Evolutionary conservation across 2,888 invertebrate species (phyloP).

Genomic region (Drosophila incognita): DNA sequence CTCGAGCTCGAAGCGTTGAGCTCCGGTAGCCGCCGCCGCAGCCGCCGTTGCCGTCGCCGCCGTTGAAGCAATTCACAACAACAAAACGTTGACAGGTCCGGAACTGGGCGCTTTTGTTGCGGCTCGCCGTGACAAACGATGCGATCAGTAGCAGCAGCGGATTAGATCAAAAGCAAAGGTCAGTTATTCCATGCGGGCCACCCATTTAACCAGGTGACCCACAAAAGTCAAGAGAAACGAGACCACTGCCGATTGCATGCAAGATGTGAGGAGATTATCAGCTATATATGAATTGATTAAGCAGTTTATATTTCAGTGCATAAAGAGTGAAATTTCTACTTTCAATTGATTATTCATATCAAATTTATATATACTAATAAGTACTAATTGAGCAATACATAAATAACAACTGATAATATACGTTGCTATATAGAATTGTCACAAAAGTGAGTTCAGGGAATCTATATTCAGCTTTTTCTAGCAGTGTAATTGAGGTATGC

Average conservation of each 20-base stretch:
- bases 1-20: slow-evolving; percentile 5
- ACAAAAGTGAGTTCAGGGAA: not conserved
- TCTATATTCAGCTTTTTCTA: not conserved
- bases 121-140: slow-evolving; percentile 57
- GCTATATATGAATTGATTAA: not conserved
- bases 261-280: not conserved
- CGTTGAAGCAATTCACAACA: slow-evolving; percentile 25
- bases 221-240: slow-evolving; percentile 2
- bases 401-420: not conserved
- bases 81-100: slow-evolving; percentile 59
- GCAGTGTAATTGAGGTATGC: slow-evolving; percentile 4
- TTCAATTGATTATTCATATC: not conserved
- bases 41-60: not conserved
- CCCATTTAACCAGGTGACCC: slow-evolving; percentile 31
- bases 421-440: not conserved
- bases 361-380: not conserved
- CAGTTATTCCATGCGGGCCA: slow-evolving; percentile 26
- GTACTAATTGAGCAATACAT: not conserved
- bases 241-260: not conserved
- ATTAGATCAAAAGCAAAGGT: slow-evolving; percentile 55
- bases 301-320: not conserved
- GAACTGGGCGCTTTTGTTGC: slow-evolving; percentile 76
- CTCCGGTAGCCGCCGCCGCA: slow-evolving; percentile 6
- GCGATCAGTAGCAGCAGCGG: slow-evolving; percentile 46
- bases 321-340: not conserved